Conservation (phyloP, 2,113 vertebrate genomes). For the Mustelus asterias region DNA sequence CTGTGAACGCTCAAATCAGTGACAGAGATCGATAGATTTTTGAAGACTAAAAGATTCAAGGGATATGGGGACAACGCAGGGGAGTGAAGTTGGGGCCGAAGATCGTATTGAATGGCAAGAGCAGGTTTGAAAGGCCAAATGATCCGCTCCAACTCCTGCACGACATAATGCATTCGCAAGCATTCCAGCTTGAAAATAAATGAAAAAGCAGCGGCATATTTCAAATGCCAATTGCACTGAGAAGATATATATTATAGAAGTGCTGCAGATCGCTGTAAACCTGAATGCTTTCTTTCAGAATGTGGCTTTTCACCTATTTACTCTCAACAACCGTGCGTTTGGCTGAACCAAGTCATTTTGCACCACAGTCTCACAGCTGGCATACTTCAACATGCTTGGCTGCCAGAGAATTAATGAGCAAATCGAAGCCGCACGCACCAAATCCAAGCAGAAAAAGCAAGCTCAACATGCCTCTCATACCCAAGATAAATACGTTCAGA, state of each 20-base stretch:
- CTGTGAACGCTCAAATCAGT: no score
- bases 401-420: not conserved
- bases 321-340: not conserved
- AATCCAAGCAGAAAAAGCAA: not conserved
- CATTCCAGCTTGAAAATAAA: not conserved
- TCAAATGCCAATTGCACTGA: not conserved
- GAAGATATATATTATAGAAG: not conserved
- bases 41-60: no score
- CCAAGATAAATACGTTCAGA: not conserved
- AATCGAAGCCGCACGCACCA: not conserved
- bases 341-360: not conserved
- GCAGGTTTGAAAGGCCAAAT: no score
- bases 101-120: no score
- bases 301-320: not conserved
- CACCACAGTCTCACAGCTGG: not conserved
- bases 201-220: not conserved
- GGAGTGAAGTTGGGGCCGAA: no score
- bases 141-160: no score
- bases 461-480: not conserved
- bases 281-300: not conserved
- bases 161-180: not conserved
- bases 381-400: not conserved
- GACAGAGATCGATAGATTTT: no score
- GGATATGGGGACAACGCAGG: no score
- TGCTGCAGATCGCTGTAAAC: not conserved